Conservation (phyloP, 1,140 invertebrate species). For the Drosophila eugracilis region DNA sequence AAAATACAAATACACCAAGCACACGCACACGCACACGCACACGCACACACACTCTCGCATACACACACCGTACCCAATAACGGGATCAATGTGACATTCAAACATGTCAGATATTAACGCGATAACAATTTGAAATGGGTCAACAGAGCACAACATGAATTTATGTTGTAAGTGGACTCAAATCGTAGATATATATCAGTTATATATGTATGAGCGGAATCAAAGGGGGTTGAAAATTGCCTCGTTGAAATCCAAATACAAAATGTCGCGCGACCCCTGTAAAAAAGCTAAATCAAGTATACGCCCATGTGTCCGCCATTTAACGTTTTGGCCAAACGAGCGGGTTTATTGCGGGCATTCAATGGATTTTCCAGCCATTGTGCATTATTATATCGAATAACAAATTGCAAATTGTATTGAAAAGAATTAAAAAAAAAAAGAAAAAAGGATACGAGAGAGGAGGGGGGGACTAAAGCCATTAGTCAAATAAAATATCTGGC, state of each 20-base stretch:
- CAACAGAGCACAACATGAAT: conserved; percentile 26
- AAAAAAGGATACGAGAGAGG: no score
- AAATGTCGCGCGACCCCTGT: no score
- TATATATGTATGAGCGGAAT: neutral
- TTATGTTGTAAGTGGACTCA: conserved; percentile 37
- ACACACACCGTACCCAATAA: conserved; percentile 37
- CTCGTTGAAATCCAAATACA: no score
- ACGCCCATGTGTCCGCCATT: no score
- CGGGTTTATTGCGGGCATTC: neutral
- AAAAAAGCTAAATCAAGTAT: no score
- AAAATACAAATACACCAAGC: conserved; percentile 31
- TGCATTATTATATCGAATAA: conserved; percentile 5
- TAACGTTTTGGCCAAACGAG: conserved; percentile 1
- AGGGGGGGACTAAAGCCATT: neutral
- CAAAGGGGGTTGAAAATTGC: no score
- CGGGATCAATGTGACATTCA: conserved; percentile 66
- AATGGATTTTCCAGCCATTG: neutral
- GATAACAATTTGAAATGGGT: conserved; percentile 65
- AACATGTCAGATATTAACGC: conserved; percentile 60
- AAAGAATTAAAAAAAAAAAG: neutral
- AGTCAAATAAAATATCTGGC: neutral
- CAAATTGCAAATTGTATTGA: conserved; percentile 2
- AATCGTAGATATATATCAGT: conserved; percentile 15
- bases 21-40: neutral
- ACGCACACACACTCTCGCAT: neutral